A percentile compares a stretch with the other conserved stretches of the same genome.
Evolutionary conservation across 2,113 vertebrate species (phyloP).

Genomic region (Panthera tigris): DNA sequence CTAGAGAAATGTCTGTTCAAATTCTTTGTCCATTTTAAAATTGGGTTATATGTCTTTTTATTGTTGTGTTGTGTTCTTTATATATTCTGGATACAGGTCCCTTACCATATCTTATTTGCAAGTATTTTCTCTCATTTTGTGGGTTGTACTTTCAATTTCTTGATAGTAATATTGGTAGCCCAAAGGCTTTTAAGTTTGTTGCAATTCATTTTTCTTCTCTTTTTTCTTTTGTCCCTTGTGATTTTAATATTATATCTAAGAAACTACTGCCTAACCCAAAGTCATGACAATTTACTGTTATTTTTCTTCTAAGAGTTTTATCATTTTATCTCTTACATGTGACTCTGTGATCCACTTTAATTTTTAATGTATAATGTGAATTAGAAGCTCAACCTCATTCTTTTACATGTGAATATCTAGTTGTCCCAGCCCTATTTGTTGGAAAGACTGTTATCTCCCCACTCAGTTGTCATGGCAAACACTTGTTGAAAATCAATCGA

Average conservation of each 20-base stretch:
- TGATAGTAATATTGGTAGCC: background rate
- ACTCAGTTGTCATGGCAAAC: background rate
- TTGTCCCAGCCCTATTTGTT: background rate
- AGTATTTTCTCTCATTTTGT: background rate
- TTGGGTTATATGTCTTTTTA: background rate
- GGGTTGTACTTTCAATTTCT: background rate
- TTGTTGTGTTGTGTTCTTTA: background rate
- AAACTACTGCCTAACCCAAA: background rate
- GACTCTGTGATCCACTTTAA: background rate
- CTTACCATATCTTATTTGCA: background rate
- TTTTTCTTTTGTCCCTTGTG: constrained; percentile 4
- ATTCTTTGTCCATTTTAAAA: background rate
- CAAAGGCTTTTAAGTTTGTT: background rate
- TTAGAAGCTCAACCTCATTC: background rate
- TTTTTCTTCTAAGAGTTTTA: constrained; percentile 22
- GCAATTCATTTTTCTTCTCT: background rate
- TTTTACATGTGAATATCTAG: background rate
- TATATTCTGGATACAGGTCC: background rate
- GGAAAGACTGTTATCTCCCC: background rate
- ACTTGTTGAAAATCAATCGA: background rate
- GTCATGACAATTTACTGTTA: background rate
- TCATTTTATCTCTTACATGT: background rate
- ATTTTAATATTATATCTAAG: background rate
- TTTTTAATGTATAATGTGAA: background rate
- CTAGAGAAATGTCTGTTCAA: background rate